Evolutionary conservation across 2,113 vertebrate species (phyloP).

Genomic region (Corythoichthys intestinalis): DNA sequence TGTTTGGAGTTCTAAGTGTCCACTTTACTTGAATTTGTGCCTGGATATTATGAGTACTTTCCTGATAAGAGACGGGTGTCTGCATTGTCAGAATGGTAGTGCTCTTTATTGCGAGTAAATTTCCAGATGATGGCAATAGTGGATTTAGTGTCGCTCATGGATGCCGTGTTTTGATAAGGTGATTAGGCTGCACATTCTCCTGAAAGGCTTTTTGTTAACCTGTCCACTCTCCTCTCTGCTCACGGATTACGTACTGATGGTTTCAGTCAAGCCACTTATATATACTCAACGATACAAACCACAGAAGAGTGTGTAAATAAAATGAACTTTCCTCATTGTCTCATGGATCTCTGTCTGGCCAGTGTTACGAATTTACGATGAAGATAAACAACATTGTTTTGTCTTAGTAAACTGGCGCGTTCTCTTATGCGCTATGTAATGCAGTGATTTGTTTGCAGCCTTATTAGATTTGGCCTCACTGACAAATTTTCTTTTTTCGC

Average conservation of each 20-base stretch:
- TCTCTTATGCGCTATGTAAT: neutral
- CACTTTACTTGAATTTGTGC: neutral
- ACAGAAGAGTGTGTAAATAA: constrained; percentile 19
- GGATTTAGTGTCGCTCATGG: constrained; percentile 25
- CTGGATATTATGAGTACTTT: neutral
- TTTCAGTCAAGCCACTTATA: constrained; percentile 16
- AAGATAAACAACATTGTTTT: constrained; percentile 19
- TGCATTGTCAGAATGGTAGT: constrained; percentile 2
- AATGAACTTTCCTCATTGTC: neutral
- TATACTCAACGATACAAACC: constrained; percentile 13
- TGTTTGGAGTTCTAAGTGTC: neutral
- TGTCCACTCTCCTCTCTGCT: constrained; percentile 7
- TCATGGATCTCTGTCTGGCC: neutral
- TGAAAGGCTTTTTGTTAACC: constrained; percentile 56
- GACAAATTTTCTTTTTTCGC: constrained; percentile 42
- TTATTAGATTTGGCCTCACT: constrained; percentile 38
- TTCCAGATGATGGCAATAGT: constrained; percentile 2
- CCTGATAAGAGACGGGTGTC: neutral
- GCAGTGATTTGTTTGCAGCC: constrained; percentile 25
- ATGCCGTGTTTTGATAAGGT: constrained; percentile 39
- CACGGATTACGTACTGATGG: constrained; percentile 17
- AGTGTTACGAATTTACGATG: neutral
- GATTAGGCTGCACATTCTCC: constrained; percentile 35
- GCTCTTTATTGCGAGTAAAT: constrained; percentile 22
- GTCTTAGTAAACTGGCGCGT: neutral